Conservation (phyloP, 2,888 invertebrate species). For the Mycogona germanica region DNA sequence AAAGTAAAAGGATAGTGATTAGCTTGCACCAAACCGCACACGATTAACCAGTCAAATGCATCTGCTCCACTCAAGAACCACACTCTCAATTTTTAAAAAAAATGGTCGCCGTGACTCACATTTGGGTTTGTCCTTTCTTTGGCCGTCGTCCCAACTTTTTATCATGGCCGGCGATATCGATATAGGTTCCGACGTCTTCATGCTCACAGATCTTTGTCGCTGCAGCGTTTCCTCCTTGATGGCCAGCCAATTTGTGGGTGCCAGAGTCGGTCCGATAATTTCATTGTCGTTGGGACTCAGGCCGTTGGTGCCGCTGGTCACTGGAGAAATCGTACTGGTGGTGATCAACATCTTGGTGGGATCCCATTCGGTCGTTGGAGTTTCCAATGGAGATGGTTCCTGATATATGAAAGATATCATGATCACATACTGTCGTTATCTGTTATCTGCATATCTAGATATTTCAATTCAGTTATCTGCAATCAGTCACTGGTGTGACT, state of each 20-base stretch:
- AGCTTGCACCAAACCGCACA: no score
- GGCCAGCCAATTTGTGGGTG: not conserved
- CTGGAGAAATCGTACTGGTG: not conserved
- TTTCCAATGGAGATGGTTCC: constrained; percentile 4
- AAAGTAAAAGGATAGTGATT: no score
- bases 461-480: no score
- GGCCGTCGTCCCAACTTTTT: constrained; percentile 6
- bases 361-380: not conserved
- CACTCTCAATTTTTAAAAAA: no score
- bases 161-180: constrained; percentile 40
- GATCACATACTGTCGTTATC: no score
- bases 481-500: no score
- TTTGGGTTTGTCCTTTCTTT: constrained; percentile 8
- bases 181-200: constrained; percentile 55
- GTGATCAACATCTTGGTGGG: not conserved
- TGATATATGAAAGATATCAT: not conserved
- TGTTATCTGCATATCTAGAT: no score
- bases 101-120: no score
- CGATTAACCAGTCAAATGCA: no score
- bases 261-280: not conserved
- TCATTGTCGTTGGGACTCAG: not conserved
- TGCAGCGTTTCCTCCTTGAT: not conserved
- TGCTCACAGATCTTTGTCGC: constrained; percentile 9
- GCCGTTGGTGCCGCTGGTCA: not conserved
- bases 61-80: no score